Evolutionary conservation across 2,888 invertebrate genomes (phyloP), one percentile per base, ranked within the genome.

Genomic region (Caprella mutica): DNA sequence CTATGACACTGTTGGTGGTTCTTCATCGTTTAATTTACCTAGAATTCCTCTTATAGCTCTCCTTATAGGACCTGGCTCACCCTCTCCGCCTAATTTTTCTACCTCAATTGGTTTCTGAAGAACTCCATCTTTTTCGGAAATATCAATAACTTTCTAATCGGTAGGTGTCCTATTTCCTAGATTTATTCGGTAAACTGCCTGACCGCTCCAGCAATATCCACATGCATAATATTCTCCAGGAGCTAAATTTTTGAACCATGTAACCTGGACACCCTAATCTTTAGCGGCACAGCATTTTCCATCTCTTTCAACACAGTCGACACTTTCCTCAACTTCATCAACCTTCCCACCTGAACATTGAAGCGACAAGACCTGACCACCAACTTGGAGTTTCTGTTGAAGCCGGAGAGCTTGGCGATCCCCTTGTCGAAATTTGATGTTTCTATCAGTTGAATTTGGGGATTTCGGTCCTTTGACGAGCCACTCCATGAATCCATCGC

Each of bases 401-500:
- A 44, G 26, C 12, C 44, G 14, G 5, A 44, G 6, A 6, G 44
- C 44, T 17, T 44, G 44, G 5, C 44, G 14, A 24, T 17, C 44
- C 26, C 44, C 44, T 4, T 44, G 26, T 9, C 44, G 17, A 26
- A 44, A 44, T 27, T 44, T 44, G 26, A 44, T 44, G 44, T 27
- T 44, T 24, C 44, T 5, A n/a, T 44, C 44, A 14, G 44, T 44
- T 21, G 17, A 24, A 4, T 26, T 27, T 2, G 26, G 5, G 5
- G 44, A 44, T 4, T 24, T 44, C 44, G 24, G 24, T 17, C 44
- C 44, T 26, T 44, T 12, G 5, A 27, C 27, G n/a, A 44, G 26
- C 44, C 44, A 44, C 24, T 44, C 44, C 12, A 44, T n/a, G 23
- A 44, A 44, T 24, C 44, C n/a, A n/a, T n/a, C n/a, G n/a, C n/a